These are phyloP conservation scores for Tetramorium alpestre DNA, from an alignment of 1,140 invertebrate species.

Conservation along the genomic window DNA sequence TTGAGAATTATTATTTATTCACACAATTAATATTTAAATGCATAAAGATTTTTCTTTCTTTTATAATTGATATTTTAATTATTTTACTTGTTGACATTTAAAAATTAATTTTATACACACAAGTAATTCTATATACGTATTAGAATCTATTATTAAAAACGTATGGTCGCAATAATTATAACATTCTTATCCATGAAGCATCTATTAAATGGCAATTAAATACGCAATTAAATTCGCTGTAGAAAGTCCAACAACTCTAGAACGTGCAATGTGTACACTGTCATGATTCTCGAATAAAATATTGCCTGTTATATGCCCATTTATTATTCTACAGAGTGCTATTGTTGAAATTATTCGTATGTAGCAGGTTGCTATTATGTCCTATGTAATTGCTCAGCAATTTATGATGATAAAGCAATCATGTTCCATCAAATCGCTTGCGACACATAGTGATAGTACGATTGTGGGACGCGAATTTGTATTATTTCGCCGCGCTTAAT, in stretches of 20 bases:
- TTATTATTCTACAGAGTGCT: slow-evolving; percentile 24
- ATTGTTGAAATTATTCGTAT: slow-evolving; percentile 18
- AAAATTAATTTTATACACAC: background rate
- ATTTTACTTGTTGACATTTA: background rate
- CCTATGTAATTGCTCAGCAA: background rate
- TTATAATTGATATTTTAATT: slow-evolving; percentile 3
- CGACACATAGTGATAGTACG: background rate
- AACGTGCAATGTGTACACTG: background rate
- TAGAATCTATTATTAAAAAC: background rate
- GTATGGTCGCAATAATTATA: slow-evolving; percentile 2
- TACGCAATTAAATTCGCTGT: slow-evolving; percentile 25
- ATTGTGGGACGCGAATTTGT: slow-evolving; percentile 28
- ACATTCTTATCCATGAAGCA: background rate
- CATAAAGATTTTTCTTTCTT: background rate
- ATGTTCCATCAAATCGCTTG: background rate
- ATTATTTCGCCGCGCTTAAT: slow-evolving; percentile 12
- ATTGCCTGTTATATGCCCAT: slow-evolving; percentile 3
- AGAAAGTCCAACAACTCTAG: background rate
- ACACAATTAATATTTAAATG: background rate
- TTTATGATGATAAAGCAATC: slow-evolving; percentile 11
- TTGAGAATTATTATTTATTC: background rate
- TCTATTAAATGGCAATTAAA: slow-evolving; percentile 40
- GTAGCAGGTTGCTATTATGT: background rate
- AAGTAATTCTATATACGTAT: background rate
- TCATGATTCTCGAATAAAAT: slow-evolving; percentile 11